phyloP scores from a whole-genome alignment of 2,797 vertebrate genomes.

The Semaprochilodus insignis region DNA sequence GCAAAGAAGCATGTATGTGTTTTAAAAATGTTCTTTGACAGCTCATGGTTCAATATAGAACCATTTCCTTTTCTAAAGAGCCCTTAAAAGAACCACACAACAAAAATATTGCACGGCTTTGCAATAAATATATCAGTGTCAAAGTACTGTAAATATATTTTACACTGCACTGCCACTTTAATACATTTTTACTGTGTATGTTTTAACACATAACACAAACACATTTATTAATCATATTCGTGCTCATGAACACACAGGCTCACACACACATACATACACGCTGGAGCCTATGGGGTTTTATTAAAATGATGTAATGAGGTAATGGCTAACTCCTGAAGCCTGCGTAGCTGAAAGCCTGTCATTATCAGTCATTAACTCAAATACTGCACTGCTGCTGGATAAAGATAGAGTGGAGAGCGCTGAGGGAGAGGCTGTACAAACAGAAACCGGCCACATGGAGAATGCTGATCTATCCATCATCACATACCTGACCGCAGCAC shows the following conservation, averaged over 20 bases:
- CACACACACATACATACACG: conserved; percentile 1
- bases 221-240: background rate
- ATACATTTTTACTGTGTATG: no score
- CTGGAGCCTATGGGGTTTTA: conserved; percentile 14
- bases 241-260: background rate
- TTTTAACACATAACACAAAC: background rate
- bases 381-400: background rate
- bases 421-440: conserved; percentile 28
- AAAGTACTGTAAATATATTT: no score
- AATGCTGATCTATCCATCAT: conserved; percentile 35
- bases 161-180: no score
- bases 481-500: conserved; percentile 24
- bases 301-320: conserved; percentile 22
- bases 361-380: conserved; percentile 33
- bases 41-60: no score
- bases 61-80: no score
- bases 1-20: no score
- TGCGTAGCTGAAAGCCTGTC: conserved; percentile 26
- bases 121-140: no score
- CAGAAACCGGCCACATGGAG: conserved; percentile 23
- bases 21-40: no score
- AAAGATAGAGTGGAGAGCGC: background rate
- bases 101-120: no score
- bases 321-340: background rate
- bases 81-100: no score